Base-by-base conservation (phyloP, 2,113 vertebrate genomes). In the Mirounga angustirostris region DNA sequence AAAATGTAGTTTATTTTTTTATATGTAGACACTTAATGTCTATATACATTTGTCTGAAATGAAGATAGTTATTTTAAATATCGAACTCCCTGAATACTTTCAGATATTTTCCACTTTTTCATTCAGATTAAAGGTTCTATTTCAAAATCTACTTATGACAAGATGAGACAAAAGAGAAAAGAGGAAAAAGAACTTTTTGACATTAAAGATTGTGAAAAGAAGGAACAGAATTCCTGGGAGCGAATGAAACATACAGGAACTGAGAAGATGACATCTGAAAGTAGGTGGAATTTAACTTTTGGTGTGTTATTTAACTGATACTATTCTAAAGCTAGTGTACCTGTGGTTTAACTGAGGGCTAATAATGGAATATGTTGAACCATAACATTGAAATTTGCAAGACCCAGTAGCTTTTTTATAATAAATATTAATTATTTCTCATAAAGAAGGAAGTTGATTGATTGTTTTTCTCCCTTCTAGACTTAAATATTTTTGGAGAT, bases 141-240 rank as follows among this genome's bases (percentile, higher is more conserved):
- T 93, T 98, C 99, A 10, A 99, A 98, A 97, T 99, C 99, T 80
- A 97, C 98, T 54, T 98, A 98, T 94, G 99, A 99, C 18, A 99
- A 99, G 97, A 98, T 99, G 98, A 98, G 98, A 80, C 97, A 95
- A 96, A 99, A 97, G 71, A 98, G 96, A 96, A 98, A 97, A 97
- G 99, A 99, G 95, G 98, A 98, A 89, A 98, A 98, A 80, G 97
- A 98, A 24, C 59, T 98, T 78, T 97, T 98, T 97, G 97, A 98
- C 89, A 26, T 46, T 93, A 97, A 83, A 97, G 98, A 97, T 65
- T 43, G 81, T 2, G 99, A 99, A 61, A 98, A 96, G 76, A 99
- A 98, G 65, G 99, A 99, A 36, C 98, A 98, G n/a, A 98, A 97
- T 76, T 97, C 98, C 63, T 98, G 98, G 98, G 98, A 98, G 65